Conservation (phyloP, 1,140 invertebrate species). For the Pseudomyrmex dendroicus region DNA sequence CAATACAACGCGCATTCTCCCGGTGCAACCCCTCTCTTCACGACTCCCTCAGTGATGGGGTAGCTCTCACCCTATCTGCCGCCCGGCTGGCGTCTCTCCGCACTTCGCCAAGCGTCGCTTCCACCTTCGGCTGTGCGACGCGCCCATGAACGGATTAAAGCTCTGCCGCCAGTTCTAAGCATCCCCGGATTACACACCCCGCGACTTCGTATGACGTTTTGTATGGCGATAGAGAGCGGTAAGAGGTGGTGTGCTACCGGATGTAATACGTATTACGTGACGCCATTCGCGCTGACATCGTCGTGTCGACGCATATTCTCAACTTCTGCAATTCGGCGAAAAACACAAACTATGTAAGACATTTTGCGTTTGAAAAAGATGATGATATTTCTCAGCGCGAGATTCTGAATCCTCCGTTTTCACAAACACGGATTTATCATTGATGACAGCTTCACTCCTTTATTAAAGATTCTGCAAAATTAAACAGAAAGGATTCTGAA, state of each 20-base stretch:
- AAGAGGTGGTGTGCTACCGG: conserved; percentile 31
- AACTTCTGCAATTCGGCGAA: too few relatives aligned
- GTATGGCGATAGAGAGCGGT: conserved; percentile 24
- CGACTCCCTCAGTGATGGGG: conserved; percentile 3
- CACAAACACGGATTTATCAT: background rate
- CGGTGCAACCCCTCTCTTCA: conserved; percentile 37
- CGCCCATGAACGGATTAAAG: conserved; percentile 68
- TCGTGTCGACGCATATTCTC: background rate
- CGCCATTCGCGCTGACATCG: background rate
- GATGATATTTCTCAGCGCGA: background rate
- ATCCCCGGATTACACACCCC: conserved; percentile 44
- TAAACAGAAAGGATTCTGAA: background rate
- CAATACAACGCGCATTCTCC: conserved; percentile 80
- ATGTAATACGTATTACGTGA: background rate
- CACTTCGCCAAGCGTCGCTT: conserved; percentile 66
- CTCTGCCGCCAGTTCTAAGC: conserved; percentile 62
- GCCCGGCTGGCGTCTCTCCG: conserved; percentile 37
- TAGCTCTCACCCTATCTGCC: conserved; percentile 1
- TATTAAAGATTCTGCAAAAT: conserved; percentile 8
- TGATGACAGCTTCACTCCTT: background rate
- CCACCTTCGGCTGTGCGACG: conserved; percentile 66
- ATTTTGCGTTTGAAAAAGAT: background rate
- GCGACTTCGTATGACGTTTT: conserved; percentile 32
- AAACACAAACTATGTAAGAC: background rate
- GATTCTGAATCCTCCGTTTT: too few relatives aligned